Conservation (phyloP, 2,113 vertebrate species). For the Mus pahari region DNA sequence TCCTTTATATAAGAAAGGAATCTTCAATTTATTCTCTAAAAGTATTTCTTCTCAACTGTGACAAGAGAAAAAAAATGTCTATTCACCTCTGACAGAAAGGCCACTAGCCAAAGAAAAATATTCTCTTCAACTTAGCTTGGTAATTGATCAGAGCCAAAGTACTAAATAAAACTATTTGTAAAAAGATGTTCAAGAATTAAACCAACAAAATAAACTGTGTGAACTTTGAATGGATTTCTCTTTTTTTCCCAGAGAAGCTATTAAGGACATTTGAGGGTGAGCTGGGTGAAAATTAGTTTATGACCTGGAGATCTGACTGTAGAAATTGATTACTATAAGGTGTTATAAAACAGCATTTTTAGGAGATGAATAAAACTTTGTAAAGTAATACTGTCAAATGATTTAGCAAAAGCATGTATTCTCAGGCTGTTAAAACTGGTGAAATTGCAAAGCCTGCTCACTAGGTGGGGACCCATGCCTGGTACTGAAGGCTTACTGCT, state of each 20-base stretch:
- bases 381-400: conserved; percentile 8
- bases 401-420: neutral
- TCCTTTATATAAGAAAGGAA: conserved; percentile 25
- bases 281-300: conserved; percentile 8
- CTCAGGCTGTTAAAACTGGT: neutral
- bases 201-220: neutral
- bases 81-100: neutral
- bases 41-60: neutral
- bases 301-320: conserved; percentile 1
- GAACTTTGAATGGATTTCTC: neutral
- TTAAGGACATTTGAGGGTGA: neutral
- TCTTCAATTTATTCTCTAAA: conserved; percentile 17
- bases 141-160: conserved; percentile 12
- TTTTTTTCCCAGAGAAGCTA: neutral
- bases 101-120: neutral
- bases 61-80: neutral
- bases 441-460: neutral
- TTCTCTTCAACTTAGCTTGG: neutral
- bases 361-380: neutral
- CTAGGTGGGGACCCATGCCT: neutral
- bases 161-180: neutral
- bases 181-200: neutral
- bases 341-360: neutral
- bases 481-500: neutral
- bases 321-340: conserved; percentile 5